phyloP scores from a whole-genome alignment of 2,888 invertebrate genomes.

The Rhagophthalmus giganteus region DNA sequence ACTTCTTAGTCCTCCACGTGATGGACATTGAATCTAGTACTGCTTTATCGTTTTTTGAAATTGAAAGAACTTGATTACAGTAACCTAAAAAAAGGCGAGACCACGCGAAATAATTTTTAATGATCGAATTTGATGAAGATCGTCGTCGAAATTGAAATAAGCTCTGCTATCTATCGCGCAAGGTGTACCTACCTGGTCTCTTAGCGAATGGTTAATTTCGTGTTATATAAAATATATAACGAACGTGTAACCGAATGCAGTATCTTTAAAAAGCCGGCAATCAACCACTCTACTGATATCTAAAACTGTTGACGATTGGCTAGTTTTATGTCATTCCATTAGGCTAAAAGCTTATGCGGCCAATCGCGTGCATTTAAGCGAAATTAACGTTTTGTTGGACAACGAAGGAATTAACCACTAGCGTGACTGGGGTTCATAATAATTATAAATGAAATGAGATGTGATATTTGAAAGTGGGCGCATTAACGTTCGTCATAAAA shows the following conservation, averaged over 20 bases:
- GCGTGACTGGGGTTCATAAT: conserved; percentile 36
- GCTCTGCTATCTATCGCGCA: background rate
- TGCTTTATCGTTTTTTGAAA: too few species aligned
- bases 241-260: too few species aligned
- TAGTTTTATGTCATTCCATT: conserved; percentile 51
- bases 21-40: too few species aligned
- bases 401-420: conserved; percentile 47
- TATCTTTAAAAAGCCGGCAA: background rate
- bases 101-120: too few species aligned
- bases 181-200: too few species aligned
- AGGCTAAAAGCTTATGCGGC: conserved; percentile 50
- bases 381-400: conserved; percentile 54
- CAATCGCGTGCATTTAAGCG: conserved; percentile 48
- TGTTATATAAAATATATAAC: background rate
- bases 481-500: conserved; percentile 31
- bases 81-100: too few species aligned
- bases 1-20: too few species aligned
- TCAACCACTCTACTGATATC: conserved; percentile 38
- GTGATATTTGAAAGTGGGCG: conserved; percentile 37
- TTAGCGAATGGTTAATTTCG: background rate
- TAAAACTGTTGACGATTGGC: conserved; percentile 52
- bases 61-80: too few species aligned
- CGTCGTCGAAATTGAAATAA: background rate
- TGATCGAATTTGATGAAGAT: background rate
- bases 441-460: conserved; percentile 35